phyloP scores from a whole-genome alignment of 1,140 invertebrate genomes.

The Gryon sp. region DNA sequence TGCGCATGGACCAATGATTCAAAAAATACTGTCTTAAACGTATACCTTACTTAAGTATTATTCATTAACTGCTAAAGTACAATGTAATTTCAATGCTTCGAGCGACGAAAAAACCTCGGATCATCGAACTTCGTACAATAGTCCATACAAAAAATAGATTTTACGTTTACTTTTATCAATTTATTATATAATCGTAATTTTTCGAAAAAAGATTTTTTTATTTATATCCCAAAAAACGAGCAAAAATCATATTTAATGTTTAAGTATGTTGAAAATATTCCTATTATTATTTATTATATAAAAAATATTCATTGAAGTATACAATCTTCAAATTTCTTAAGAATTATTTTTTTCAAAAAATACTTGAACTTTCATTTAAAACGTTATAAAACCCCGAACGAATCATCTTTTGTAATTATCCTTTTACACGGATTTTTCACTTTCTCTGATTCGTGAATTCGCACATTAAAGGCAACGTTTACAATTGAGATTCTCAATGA shows the following conservation, averaged over 20 bases:
- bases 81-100: slow-evolving; percentile 41
- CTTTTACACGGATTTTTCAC: background rate
- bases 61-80: slow-evolving; percentile 56
- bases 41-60: slow-evolving; percentile 52
- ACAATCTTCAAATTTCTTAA: too few species aligned
- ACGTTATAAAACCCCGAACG: too few species aligned
- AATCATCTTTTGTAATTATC: too few species aligned
- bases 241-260: too few species aligned
- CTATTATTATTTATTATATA: too few species aligned
- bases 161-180: too few species aligned
- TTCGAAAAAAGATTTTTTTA: background rate
- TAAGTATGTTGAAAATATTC: too few species aligned
- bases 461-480: slow-evolving; percentile 48
- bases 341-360: too few species aligned
- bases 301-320: too few species aligned
- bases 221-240: too few species aligned
- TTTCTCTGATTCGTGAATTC: slow-evolving; percentile 17
- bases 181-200: background rate
- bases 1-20: slow-evolving; percentile 36
- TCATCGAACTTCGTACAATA: slow-evolving; percentile 53
- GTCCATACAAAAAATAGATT: slow-evolving; percentile 60
- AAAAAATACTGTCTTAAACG: slow-evolving; percentile 54
- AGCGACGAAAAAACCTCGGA: slow-evolving; percentile 28
- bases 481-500: slow-evolving; percentile 58
- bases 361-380: too few species aligned